Percentiles rank a stretch among this genome's conserved stretches.
Conservation (phyloP, 2,888 invertebrate genomes). For the Cyrtodaria siliqua region DNA sequence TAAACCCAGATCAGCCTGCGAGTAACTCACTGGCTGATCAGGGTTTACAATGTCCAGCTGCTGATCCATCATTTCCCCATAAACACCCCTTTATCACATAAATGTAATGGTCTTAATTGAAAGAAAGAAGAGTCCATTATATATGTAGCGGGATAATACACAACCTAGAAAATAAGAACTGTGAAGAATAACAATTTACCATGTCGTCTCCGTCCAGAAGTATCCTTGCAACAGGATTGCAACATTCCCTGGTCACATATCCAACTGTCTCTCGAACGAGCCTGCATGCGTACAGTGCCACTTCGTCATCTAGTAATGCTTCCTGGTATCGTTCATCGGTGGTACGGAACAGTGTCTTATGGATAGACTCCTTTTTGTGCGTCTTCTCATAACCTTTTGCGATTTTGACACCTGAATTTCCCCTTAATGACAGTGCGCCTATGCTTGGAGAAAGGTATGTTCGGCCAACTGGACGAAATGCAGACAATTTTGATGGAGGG, state of each 20-base stretch:
- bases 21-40: too few relatives aligned
- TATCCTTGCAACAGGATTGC: conserved; percentile 49
- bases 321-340: conserved; percentile 39
- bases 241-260: conserved; percentile 18
- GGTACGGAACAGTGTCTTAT: conserved; percentile 8
- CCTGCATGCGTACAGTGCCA: conserved; percentile 33
- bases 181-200: conserved; percentile 37
- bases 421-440: conserved; percentile 46
- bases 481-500: conserved; percentile 28
- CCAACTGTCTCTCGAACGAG: conserved; percentile 18
- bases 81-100: too few relatives aligned
- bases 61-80: too few relatives aligned
- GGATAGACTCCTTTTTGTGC: conserved; percentile 1
- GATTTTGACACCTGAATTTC: conserved; percentile 14
- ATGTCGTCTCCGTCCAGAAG: conserved; percentile 55
- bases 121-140: too few relatives aligned
- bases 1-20: too few relatives aligned
- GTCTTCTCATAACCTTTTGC: not conserved
- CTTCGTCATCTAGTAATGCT: conserved; percentile 51
- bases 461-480: conserved; percentile 30
- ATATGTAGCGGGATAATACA: too few relatives aligned
- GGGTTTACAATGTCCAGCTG: too few relatives aligned
- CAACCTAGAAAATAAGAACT: too few relatives aligned
- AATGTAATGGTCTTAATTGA: too few relatives aligned
- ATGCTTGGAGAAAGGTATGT: conserved; percentile 27